Evolutionary conservation across 2,113 vertebrate species (phyloP).

Genomic region (Percina caprodes): DNA sequence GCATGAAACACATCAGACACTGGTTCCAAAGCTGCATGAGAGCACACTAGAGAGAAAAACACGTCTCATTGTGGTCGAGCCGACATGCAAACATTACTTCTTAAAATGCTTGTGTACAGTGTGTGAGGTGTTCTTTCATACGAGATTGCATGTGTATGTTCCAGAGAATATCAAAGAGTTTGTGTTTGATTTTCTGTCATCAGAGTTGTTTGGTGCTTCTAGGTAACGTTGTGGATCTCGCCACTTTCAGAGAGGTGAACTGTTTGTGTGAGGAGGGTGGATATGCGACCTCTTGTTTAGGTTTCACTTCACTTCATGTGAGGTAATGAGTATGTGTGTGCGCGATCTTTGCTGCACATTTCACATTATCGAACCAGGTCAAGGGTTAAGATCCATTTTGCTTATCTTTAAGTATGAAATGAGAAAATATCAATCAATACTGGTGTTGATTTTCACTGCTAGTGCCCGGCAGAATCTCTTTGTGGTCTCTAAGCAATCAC

Average conservation of each 20-base stretch:
- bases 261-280: slow-evolving; percentile 19
- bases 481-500: background rate
- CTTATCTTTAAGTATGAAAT: slow-evolving; percentile 37
- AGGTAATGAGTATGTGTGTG: background rate
- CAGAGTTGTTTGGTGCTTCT: slow-evolving; percentile 3
- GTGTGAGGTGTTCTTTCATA: slow-evolving; percentile 5
- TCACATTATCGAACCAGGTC: background rate
- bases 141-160: slow-evolving; percentile 1
- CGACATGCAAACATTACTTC: slow-evolving; percentile 17
- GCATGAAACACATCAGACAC: slow-evolving; percentile 40
- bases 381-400: slow-evolving; percentile 22
- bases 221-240: slow-evolving; percentile 14
- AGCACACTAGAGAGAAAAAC: slow-evolving; percentile 31
- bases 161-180: slow-evolving; percentile 10
- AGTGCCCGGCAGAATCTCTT: background rate
- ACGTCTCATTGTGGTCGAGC: background rate
- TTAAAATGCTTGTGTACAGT: background rate
- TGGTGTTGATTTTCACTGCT: slow-evolving; percentile 27
- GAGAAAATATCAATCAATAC: background rate
- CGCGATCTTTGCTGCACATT: background rate
- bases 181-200: slow-evolving; percentile 35
- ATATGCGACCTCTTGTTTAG: slow-evolving; percentile 20
- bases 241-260: slow-evolving; percentile 11
- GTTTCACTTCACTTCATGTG: slow-evolving; percentile 28
- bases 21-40: slow-evolving; percentile 33